Conservation (phyloP, 2,113 vertebrate genomes). For the Lagopus muta region DNA sequence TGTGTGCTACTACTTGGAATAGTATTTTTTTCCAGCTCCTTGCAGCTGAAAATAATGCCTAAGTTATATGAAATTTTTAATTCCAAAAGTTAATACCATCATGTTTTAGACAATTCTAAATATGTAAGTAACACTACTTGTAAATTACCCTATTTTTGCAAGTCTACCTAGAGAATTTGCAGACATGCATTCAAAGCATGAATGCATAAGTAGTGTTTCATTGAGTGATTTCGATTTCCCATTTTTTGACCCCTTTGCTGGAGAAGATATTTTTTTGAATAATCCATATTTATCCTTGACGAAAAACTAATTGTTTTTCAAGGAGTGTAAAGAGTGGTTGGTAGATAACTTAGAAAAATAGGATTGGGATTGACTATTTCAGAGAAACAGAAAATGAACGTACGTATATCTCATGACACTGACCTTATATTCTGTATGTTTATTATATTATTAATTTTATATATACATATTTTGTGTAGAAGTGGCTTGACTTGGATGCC, state of each 20-base stretch:
- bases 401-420: neutral
- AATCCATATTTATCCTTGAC: neutral
- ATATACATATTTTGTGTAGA: neutral
- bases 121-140: neutral
- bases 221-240: neutral
- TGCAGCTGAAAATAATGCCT: neutral
- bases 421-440: neutral
- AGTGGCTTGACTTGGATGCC: too few species aligned
- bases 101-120: neutral
- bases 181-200: neutral
- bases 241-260: neutral
- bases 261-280: neutral
- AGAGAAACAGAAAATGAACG: neutral
- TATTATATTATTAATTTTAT: neutral
- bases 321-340: accelerated
- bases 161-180: neutral
- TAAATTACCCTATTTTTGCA: neutral
- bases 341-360: neutral
- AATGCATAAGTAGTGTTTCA: neutral
- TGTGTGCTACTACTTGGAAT: neutral
- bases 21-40: neutral
- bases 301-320: neutral
- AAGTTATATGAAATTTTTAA: neutral
- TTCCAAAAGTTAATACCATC: neutral
- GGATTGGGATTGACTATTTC: neutral